Evolutionary conservation across 2,113 vertebrate genomes (phyloP).

Genomic region (Malurus elegans): DNA sequence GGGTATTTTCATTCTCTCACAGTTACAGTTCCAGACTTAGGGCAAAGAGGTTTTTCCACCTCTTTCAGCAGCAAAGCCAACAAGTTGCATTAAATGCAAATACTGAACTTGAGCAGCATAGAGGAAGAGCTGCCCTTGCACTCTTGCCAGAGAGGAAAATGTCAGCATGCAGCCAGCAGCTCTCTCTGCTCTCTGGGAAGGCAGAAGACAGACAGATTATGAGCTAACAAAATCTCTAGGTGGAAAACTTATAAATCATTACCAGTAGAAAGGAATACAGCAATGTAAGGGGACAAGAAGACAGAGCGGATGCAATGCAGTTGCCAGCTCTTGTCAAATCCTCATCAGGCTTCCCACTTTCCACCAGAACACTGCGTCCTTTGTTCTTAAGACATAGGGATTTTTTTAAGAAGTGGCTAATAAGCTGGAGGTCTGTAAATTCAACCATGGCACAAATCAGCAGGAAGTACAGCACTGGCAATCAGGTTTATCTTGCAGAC

Average conservation of each 20-base stretch:
- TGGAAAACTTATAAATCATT: constrained; percentile 4
- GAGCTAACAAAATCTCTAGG: constrained; percentile 7
- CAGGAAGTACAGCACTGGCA: background rate
- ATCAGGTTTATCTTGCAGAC: background rate
- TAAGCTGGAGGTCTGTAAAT: background rate
- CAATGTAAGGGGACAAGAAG: background rate
- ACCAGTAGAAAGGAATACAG: background rate
- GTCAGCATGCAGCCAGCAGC: background rate
- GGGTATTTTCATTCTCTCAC: background rate
- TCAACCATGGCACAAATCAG: background rate
- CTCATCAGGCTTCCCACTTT: background rate
- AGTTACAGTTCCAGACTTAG: background rate
- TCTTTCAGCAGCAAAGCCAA: background rate
- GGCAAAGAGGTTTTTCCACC: background rate
- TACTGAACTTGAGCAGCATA: background rate
- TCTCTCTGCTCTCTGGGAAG: background rate
- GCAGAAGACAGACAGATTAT: background rate
- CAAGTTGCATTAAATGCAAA: background rate
- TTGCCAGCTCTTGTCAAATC: background rate
- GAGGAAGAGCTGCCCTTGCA: background rate
- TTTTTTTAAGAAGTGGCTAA: background rate
- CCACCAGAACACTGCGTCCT: rapidly evolving
- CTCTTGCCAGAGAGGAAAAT: background rate
- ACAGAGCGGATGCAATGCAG: background rate
- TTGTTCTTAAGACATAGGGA: background rate